Evolutionary conservation across 2,797 vertebrate genomes (phyloP), one percentile per base, ranked within the genome.

Genomic region (Myripristis jacobus): DNA sequence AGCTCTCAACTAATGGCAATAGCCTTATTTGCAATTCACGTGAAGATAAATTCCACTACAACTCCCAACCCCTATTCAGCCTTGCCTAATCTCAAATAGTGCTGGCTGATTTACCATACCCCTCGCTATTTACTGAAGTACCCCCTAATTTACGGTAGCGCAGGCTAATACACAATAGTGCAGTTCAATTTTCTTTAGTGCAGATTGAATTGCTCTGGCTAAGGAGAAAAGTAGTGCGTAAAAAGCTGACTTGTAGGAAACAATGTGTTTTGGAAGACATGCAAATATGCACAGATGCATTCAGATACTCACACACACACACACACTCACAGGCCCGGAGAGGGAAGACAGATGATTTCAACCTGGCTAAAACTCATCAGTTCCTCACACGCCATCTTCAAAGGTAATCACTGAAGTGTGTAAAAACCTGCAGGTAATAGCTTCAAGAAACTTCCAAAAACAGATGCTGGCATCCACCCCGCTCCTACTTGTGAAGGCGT

Each of bases 121-220:
- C 75, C 66, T 82, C 18, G 51, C 87, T 87, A 78, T 91, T 92
- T 87, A 87, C 85, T 83, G 80, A 88, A 91, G 87, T 87, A 89
- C 78, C 73, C 80, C 66, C 86, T 93, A 91, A 92, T 93, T 92
- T 88, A 89, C 87, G 75, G 85, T 76, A 80, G 85, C 82, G 7
- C 63, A 2, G 77, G 65, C 76, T 77, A 86, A 89, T 87, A 83
- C 85, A 84, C 88, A 87, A 75, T 65, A 79, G 86, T 70, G 86
- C 78, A 61, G 80, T 91, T 75, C 87, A 92, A 91, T 92, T 92
- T 91, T 88, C 87, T 92, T 89, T 80, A 89, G 88, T 88, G 83
- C 89, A 84, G 89, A 91, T 91, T 88, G 87, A 88, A 91, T 92
- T 85, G 88, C 91, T 81, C 59, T 1, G 65, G 77, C 75, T 78